Base-by-base conservation (phyloP, 2,888 invertebrate genomes). In the Chouioia cunea region DNA sequence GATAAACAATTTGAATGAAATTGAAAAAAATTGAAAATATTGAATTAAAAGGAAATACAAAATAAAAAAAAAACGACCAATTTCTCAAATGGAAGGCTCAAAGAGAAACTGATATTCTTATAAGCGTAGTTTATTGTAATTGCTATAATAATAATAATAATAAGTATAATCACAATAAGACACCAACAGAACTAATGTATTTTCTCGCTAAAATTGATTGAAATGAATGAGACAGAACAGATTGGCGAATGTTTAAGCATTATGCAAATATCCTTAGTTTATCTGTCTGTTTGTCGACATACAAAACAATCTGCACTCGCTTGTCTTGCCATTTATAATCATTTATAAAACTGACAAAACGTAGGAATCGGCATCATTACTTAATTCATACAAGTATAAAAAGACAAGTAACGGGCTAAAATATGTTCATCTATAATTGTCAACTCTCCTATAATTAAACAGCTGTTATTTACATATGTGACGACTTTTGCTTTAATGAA, bases 371-470 rank as follows among this genome's bases (percentile, higher is more conserved):
- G 66, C 66, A 70, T 66, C 59, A 22, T 66, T 64, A 63, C 52
- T 66, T n/a, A 10, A 53, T 62, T 60, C 56, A 48, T 20, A 59
- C 66, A 48, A 60, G 67, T 70, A 67, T 73, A 73, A 73, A 73
- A 73, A 63, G 70, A 64, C 57, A 73, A 50, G 70, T 65, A 67
- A 73, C 64, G 54, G 62, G 57, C 65, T 69, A 72, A 54, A 63
- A 44, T 50, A 48, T 71, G 15, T 50, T 71, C 54, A 72, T 27
- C 22, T 48, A 53, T 54, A 57, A 64, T 27, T 64, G 63, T 58
- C 15, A 4, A 60, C 59, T 60, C 18, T 56, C 15, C 58, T 52
- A 47, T 50, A 23, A 53, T 58, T 71, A 59, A 64, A 54, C 50
- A 59, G 12, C 59, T 20, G 18, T 27, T 50, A 47, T 70, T 65